Conservation (phyloP, 2,797 vertebrate species). For the Danio choprae region DNA sequence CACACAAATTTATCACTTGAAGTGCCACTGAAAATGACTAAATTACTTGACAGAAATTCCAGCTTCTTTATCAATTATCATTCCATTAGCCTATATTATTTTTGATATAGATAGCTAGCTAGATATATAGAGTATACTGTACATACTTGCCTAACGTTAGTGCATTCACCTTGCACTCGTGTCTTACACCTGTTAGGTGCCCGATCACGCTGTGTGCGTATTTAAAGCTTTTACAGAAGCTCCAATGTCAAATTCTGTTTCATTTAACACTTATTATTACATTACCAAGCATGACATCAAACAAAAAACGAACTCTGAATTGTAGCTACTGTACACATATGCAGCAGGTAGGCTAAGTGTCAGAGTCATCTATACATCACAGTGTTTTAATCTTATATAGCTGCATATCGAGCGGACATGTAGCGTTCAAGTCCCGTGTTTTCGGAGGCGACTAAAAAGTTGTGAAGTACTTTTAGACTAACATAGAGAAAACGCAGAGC, state of each 20-base stretch:
- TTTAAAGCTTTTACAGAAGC: conserved; percentile 20
- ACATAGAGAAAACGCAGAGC: neutral
- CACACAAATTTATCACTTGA: neutral
- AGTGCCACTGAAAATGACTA: neutral
- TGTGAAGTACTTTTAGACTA: conserved; percentile 12
- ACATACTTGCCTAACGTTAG: neutral
- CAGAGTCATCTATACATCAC: neutral
- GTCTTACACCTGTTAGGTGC: conserved; percentile 40
- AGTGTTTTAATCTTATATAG: neutral
- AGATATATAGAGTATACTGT: neutral
- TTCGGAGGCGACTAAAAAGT: conserved; percentile 19
- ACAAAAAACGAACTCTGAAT: neutral
- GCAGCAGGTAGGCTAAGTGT: neutral
- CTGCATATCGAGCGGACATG: neutral
- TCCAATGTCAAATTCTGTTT: conserved; percentile 4
- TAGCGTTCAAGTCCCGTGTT: neutral
- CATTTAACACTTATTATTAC: neutral
- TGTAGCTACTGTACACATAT: conserved; percentile 3
- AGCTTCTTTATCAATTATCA: no score
- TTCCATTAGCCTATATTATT: no score
- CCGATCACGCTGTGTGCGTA: neutral
- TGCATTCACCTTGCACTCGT: conserved; percentile 35
- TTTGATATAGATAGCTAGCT: no score
- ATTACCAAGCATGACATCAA: neutral
- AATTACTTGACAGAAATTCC: neutral